Base-by-base conservation (phyloP, 2,797 vertebrate genomes). In the Chiroxiphia lanceolata region DNA sequence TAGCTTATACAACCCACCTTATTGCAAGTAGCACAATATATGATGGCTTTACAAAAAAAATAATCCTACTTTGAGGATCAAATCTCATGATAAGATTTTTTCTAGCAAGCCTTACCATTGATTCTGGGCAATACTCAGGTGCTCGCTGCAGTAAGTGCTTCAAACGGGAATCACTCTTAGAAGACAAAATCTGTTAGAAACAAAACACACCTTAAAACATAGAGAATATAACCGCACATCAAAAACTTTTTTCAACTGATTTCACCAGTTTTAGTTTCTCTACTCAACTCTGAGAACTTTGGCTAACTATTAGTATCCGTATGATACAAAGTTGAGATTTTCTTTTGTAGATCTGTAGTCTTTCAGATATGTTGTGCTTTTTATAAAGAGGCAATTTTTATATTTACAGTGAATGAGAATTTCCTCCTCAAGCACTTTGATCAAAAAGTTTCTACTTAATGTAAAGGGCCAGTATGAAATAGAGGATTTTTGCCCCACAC, bases 121-220 rank as follows among this genome's bases (percentile, higher is more conserved):
- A 98, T 97, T 99, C 99, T 26, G 99, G 98, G 94, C 99, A 99
- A 97, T 99, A 99, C 85, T 99, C 98, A 63, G 99, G 99, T 94
- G 99, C 98, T 96, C 99, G 97, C 93, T 98, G 99, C 78, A 99
- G 98, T 54, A 99, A 98, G 96, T 99, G 99, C 97, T 98, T 99
- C 94, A 99, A 97, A 93, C 98, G 99, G 56, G 99, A 99, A 97
- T 99, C 99, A 93, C 99, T 99, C 98, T 99, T 99, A 96, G 99
- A 99, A 59, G 98, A 98, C 81, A 99, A 97, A 93, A 99, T 99
- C 99, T 99, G 97, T 92, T 86, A 79, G 74, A 90, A 95, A 89
- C 17, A 96, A 94, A 91, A 59, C 36, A 57, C 10, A 83, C 27
- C 65, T 91, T 97, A 64, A 92, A 82, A 72, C 18, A 82, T 0